Conservation (phyloP, 2,888 invertebrate genomes). For the Drosophila testacea region DNA sequence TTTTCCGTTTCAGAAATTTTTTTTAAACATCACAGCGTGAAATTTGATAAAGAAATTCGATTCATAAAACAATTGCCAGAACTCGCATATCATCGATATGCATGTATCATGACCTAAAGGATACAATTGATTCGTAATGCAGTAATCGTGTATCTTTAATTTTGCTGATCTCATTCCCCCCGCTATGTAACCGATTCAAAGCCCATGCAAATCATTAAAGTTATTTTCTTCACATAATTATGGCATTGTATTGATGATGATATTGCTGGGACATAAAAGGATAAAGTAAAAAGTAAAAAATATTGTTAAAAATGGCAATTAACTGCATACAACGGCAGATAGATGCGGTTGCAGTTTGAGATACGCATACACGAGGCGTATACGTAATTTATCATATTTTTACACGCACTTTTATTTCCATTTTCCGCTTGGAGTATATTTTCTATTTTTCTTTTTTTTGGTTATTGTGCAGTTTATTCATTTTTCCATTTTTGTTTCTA, state of each 20-base stretch:
- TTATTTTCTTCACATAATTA: slow-evolving; percentile 51
- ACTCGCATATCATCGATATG: slow-evolving; percentile 1
- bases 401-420: slow-evolving; percentile 66
- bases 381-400: slow-evolving; percentile 78
- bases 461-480: slow-evolving; percentile 4
- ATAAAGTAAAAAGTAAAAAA: slow-evolving; percentile 33
- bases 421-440: slow-evolving; percentile 46
- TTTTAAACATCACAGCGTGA: neutral
- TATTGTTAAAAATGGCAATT: slow-evolving; percentile 71
- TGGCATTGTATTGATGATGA: slow-evolving; percentile 39
- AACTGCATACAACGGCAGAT: slow-evolving; percentile 50
- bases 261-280: slow-evolving; percentile 17
- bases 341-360: slow-evolving; percentile 8
- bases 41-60: neutral
- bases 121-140: slow-evolving; percentile 37
- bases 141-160: slow-evolving; percentile 23
- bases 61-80: slow-evolving; percentile 3
- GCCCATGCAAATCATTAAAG: slow-evolving; percentile 44
- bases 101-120: slow-evolving; percentile 18
- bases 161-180: slow-evolving; percentile 23
- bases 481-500: slow-evolving; percentile 35
- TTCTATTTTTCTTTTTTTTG: slow-evolving; percentile 5
- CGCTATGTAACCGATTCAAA: slow-evolving; percentile 1
- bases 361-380: slow-evolving; percentile 48
- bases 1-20: neutral